phyloP scores from a whole-genome alignment of 1,140 invertebrate genomes.

The Scylla paramamosain region DNA sequence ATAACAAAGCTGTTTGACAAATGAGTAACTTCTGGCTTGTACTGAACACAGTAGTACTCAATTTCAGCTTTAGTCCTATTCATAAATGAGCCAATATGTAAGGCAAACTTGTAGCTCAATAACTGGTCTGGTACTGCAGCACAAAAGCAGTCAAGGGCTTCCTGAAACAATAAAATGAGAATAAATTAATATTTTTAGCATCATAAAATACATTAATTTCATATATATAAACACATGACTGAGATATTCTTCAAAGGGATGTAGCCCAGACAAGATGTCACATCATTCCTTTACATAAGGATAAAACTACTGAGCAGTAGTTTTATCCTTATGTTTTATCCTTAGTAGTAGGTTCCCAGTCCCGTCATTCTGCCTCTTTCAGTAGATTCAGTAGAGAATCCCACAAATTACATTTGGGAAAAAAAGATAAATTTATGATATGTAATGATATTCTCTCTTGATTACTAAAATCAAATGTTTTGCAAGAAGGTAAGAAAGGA shows the following conservation, averaged over 20 bases:
- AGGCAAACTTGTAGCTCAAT: slow-evolving; percentile 75
- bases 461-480: no score
- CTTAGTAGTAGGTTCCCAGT: no score
- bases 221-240: no score
- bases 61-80: slow-evolving; percentile 91
- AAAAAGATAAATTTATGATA: no score
- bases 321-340: no score
- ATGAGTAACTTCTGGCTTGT: slow-evolving; percentile 88
- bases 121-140: slow-evolving; percentile 85
- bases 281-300: background rate
- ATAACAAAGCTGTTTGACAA: slow-evolving; percentile 80
- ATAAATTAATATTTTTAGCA: background rate
- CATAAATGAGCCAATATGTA: slow-evolving; percentile 88
- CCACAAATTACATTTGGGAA: no score
- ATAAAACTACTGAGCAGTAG: background rate
- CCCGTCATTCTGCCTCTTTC: no score
- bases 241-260: no score
- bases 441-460: no score
- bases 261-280: no score
- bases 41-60: slow-evolving; percentile 88
- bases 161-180: slow-evolving; percentile 84
- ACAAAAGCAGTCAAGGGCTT: slow-evolving; percentile 95
- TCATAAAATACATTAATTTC: background rate
- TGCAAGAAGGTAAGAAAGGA: no score
- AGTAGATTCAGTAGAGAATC: no score